phyloP scores from a whole-genome alignment of 2,113 vertebrate genomes.

The Gymnorhina tibicen region DNA sequence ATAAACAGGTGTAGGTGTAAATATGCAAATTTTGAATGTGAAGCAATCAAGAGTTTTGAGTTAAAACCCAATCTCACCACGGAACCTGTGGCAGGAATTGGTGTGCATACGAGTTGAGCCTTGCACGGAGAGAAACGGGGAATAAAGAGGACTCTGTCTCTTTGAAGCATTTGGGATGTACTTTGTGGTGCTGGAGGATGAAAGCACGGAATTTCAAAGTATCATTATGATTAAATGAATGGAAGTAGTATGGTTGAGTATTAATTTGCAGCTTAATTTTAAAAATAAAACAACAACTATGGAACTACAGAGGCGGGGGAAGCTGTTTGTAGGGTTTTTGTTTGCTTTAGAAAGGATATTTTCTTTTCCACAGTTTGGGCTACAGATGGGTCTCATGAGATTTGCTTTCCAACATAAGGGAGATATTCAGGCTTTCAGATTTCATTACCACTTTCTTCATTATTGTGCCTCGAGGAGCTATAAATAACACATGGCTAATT shows the following conservation, averaged over 20 bases:
- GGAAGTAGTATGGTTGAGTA: neutral
- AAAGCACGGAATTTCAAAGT: neutral
- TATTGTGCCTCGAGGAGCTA: constrained; percentile 49
- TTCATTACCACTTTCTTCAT: constrained; percentile 51
- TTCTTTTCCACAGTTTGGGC: neutral
- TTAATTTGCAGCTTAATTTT: neutral
- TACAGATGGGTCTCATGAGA: constrained; percentile 31
- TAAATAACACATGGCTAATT: constrained; percentile 68
- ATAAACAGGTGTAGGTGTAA: neutral
- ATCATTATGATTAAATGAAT: neutral
- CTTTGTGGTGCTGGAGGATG: neutral
- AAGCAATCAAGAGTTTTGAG: neutral
- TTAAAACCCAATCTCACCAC: neutral
- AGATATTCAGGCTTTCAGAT: constrained; percentile 51
- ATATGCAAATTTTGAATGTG: neutral
- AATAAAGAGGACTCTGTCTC: neutral
- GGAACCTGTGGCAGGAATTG: neutral
- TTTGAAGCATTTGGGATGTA: neutral
- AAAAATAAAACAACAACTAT: neutral
- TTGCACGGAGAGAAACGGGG: neutral
- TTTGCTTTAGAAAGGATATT: neutral
- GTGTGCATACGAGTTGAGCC: rapidly evolving
- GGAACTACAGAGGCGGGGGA: rapidly evolving
- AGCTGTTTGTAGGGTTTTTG: neutral
- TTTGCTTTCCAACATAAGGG: constrained; percentile 31